These are phyloP conservation scores for Clarias gariepinus DNA, from an alignment of 2,113 vertebrate genomes.

Conservation along the genomic window DNA sequence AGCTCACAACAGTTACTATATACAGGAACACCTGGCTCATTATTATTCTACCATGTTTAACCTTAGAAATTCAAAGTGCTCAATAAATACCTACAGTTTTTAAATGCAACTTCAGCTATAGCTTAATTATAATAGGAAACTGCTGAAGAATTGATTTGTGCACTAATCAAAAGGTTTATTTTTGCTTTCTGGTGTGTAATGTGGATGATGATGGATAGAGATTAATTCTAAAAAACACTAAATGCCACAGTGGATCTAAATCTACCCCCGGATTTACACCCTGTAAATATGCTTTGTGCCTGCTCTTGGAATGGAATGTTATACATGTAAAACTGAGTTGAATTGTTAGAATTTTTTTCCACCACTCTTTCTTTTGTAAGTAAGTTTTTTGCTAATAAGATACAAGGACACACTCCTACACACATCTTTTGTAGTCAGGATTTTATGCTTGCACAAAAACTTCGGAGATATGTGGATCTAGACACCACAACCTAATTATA, in stretches of 20 bases:
- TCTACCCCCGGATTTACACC: not conserved
- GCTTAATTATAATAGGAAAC: not conserved
- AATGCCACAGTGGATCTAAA: slow-evolving; percentile 3
- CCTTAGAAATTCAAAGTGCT: not conserved
- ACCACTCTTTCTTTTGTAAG: not conserved
- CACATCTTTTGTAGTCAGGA: not conserved
- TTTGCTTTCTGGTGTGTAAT: not conserved
- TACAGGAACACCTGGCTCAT: not conserved
- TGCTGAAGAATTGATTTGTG: not conserved
- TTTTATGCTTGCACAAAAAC: not conserved
- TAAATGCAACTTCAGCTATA: not conserved
- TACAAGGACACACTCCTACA: not conserved
- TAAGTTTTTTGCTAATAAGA: not conserved
- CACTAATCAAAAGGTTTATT: not conserved
- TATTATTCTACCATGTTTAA: not conserved
- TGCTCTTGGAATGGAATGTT: not conserved
- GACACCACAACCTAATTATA: not conserved
- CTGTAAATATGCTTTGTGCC: not conserved
- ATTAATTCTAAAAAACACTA: not conserved
- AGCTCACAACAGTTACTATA: not conserved
- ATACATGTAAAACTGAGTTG: not conserved
- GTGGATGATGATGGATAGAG: not conserved
- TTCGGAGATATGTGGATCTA: not conserved
- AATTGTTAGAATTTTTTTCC: not conserved
- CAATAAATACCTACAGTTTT: not conserved